Percentiles rank a stretch among this genome's conserved stretches.
These are phyloP conservation scores for Microctenopoma lineatum DNA, from an alignment of 2,797 vertebrate genomes.

Conservation along the genomic window DNA sequence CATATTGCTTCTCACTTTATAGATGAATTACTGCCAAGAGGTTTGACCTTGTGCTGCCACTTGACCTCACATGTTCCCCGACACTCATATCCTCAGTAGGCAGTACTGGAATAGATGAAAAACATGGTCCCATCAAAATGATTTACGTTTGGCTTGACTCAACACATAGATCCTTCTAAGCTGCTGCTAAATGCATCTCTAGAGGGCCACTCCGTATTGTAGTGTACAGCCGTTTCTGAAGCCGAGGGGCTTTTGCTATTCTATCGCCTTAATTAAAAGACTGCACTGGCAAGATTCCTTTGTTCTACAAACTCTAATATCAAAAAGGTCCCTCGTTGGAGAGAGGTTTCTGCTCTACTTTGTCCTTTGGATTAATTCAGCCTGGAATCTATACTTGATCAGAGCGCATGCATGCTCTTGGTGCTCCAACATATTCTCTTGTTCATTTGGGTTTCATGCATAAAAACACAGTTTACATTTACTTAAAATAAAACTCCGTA, in stretches of 20 bases:
- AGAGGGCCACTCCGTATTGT: slow-evolving; percentile 54
- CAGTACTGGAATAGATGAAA: slow-evolving; percentile 63
- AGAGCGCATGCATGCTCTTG: slow-evolving; percentile 15
- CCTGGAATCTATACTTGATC: slow-evolving; percentile 66
- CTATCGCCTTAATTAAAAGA: slow-evolving; percentile 74
- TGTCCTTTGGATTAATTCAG: slow-evolving; percentile 65
- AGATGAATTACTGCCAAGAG: slow-evolving; percentile 65
- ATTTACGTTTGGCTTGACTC: slow-evolving; percentile 68
- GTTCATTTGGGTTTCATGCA: slow-evolving; percentile 41
- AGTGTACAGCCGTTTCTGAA: slow-evolving; percentile 52
- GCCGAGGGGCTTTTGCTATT: slow-evolving; percentile 59
- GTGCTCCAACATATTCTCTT: slow-evolving; percentile 40
- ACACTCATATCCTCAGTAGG: slow-evolving; percentile 60
- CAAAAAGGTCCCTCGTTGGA: slow-evolving; percentile 58
- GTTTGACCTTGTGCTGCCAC: slow-evolving; percentile 75
- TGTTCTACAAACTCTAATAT: slow-evolving; percentile 73
- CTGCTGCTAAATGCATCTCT: slow-evolving; percentile 63
- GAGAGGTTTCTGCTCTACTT: slow-evolving; percentile 47
- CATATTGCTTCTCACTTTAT: slow-evolving; percentile 58
- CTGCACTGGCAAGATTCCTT: slow-evolving; percentile 67
- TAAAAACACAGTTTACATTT: slow-evolving; percentile 34
- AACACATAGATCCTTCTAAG: slow-evolving; percentile 62
- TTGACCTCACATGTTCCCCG: slow-evolving; percentile 70
- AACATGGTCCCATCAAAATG: slow-evolving; percentile 71
- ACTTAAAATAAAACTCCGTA: slow-evolving; percentile 17